phyloP scores from a whole-genome alignment of 2,888 invertebrate species.

The Stenurella melanura region DNA sequence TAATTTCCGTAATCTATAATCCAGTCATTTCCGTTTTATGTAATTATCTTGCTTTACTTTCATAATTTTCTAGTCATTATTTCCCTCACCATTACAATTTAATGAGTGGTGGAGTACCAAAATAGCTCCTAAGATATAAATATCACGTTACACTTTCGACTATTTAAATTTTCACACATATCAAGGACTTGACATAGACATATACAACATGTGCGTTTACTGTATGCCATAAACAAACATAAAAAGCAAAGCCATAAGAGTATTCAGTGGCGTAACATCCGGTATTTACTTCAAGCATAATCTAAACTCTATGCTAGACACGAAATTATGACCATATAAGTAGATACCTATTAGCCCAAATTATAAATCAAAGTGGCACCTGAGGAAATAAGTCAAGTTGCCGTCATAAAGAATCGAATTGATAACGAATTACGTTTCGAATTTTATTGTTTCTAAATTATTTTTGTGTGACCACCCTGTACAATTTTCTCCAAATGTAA shows the following conservation, averaged over 20 bases:
- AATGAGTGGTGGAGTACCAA: not conserved
- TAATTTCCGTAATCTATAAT: not conserved
- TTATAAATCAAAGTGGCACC: too few species aligned
- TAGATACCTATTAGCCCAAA: too few species aligned
- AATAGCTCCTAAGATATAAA: conserved; percentile 8
- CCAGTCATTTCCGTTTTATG: not conserved
- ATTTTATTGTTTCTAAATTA: too few species aligned
- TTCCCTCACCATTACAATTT: not conserved
- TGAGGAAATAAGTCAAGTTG: too few species aligned
- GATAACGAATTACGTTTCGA: too few species aligned
- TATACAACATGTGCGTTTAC: conserved; percentile 18
- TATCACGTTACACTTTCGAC: conserved; percentile 13
- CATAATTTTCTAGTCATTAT: not conserved
- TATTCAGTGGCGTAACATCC: not conserved
- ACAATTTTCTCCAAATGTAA: too few species aligned
- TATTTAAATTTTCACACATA: conserved; percentile 30
- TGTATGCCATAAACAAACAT: conserved; percentile 5
- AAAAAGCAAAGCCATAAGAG: not conserved
- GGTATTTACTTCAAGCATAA: not conserved
- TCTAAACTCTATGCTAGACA: too few species aligned
- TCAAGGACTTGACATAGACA: conserved; percentile 19
- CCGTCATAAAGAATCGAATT: too few species aligned
- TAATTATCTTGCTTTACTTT: not conserved
- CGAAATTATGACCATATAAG: too few species aligned
- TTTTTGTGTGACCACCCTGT: too few species aligned